Evolutionary conservation across 2,888 invertebrate species (phyloP).

Genomic region (Eustalomyia histrio): DNA sequence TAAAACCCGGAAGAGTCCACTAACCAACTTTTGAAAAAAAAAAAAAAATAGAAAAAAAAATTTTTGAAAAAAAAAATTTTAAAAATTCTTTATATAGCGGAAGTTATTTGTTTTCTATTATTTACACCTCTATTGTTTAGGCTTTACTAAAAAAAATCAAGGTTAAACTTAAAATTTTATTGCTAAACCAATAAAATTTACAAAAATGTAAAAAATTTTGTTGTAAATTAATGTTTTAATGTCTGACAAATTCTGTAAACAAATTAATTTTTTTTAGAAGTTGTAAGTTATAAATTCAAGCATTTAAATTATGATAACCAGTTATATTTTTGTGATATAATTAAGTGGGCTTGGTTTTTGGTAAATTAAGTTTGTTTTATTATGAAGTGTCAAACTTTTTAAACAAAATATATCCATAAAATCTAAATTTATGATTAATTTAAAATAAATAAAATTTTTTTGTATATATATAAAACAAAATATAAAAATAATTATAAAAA

Average conservation of each 20-base stretch:
- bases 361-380: constrained; percentile 29
- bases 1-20: constrained; percentile 6
- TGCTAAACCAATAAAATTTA: neutral
- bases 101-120: constrained; percentile 19
- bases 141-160: constrained; percentile 13
- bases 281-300: neutral
- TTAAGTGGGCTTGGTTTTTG: constrained; percentile 50
- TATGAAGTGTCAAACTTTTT: constrained; percentile 18
- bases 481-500: neutral
- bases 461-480: no score
- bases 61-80: neutral
- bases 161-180: neutral
- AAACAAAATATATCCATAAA: constrained; percentile 21
- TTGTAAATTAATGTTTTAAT: constrained; percentile 16
- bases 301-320: constrained; percentile 40
- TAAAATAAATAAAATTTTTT: constrained; percentile 36
- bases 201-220: neutral
- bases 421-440: constrained; percentile 35
- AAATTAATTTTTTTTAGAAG: constrained; percentile 13
- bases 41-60: neutral
- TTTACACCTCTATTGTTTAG: constrained; percentile 25
- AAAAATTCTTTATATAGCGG: constrained; percentile 20
- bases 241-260: constrained; percentile 29
- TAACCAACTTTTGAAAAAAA: neutral
- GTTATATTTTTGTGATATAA: constrained; percentile 26